These are phyloP conservation scores for Halcyon senegalensis DNA, from an alignment of 2,113 vertebrate species.

Conservation along the genomic window DNA sequence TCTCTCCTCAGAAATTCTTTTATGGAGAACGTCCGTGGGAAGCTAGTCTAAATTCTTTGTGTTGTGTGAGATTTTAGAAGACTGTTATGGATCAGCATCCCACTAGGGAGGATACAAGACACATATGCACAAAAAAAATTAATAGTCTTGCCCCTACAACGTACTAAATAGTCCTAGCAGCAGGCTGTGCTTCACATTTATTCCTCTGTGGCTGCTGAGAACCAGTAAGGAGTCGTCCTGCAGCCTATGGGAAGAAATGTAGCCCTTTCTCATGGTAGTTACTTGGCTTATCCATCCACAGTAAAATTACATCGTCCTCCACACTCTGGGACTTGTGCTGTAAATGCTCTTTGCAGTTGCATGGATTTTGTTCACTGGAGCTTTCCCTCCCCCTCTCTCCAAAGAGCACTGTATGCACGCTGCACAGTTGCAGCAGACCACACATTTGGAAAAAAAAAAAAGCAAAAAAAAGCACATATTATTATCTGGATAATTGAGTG, in stretches of 20 bases:
- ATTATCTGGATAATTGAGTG: slow-evolving; percentile 48
- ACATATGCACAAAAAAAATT: neutral
- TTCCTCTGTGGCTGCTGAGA: neutral
- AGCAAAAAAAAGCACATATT: neutral
- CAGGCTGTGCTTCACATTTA: neutral
- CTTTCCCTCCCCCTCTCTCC: neutral
- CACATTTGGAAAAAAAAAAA: slow-evolving; percentile 29
- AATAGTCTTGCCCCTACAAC: neutral
- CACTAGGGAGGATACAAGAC: slow-evolving; percentile 17
- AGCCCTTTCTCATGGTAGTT: neutral
- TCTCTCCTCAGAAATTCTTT: slow-evolving; percentile 51
- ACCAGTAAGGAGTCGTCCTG: neutral
- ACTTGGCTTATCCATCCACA: neutral
- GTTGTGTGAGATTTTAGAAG: slow-evolving; percentile 37
- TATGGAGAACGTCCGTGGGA: slow-evolving; percentile 36
- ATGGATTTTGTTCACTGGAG: neutral
- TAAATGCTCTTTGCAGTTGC: neutral
- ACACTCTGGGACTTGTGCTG: neutral
- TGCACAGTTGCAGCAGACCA: slow-evolving; percentile 30
- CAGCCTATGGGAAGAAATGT: slow-evolving; percentile 25
- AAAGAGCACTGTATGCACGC: neutral
- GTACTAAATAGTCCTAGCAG: neutral
- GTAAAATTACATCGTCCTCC: neutral
- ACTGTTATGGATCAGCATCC: slow-evolving; percentile 3
- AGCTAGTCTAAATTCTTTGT: slow-evolving; percentile 49